Evolutionary conservation across 2,113 vertebrate genomes (phyloP), one percentile per base, ranked within the genome.

Genomic region (Casuarius casuarius): DNA sequence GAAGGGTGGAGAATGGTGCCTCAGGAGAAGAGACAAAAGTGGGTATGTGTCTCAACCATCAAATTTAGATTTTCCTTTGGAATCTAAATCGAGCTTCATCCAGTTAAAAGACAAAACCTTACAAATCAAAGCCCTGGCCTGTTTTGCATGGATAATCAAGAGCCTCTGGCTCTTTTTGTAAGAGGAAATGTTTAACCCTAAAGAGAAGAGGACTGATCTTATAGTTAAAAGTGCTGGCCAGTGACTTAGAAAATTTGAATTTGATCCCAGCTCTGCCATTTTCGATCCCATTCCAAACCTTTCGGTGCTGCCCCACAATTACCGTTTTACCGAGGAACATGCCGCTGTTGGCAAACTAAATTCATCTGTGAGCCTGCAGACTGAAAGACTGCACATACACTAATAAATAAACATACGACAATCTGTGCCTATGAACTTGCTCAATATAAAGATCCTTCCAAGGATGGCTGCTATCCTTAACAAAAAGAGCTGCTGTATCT

Each of bases 121-220:
- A n/a, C 48, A 7, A 95, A 92, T 70, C 95, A 96, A 97, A 97
- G 94, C 66, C 73, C 87, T 5, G 91, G 81, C 78, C 82, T 90
- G 92, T 82, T 95, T 95, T 95, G 87, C 95, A 84, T 90, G 95
- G 95, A 88, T 96, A 96, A 94, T 92, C 84, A 88, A 91, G 92
- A 95, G 95, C 74, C 71, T n/a, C 92, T 87, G 89, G 91, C 59
- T 90, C 84, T 73, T 91, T 76, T 62, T 38, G 29, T 13, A 38
- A 65, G 66, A 85, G 71, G 91, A 91, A 87, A 49, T 0, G 3
- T 73, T 94, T 89, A 85, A 94, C 86, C 48, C 84, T 59, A 5
- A 66, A 94, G 77, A 91, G 78, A 87, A 87, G 87, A 75, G 44
- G 67, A 48, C 38, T 38, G 78, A 54, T 73, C 59, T 54, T 20